Evolutionary conservation across 1,140 invertebrate species (phyloP), one percentile per base, ranked within the genome.

Genomic region (Epicauta chinensis): DNA sequence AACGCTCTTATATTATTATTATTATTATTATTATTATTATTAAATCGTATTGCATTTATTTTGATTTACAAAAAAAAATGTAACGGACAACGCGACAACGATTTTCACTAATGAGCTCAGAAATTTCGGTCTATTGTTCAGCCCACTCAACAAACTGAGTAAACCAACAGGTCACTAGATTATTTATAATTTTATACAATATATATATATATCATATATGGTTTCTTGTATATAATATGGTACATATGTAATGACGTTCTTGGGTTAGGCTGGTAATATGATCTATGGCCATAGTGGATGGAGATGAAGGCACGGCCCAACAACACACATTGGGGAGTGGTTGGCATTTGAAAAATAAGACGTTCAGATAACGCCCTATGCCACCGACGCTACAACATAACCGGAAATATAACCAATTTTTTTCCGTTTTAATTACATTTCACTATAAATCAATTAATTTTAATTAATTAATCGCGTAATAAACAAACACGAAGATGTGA

Each of bases 261-360:
- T 56, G 55, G 55, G 55, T 53, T 56, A 56, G 55, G 55, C 50
- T 43, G 23, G 50, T 53, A 56, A 56, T 53, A 56, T 56, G 55
- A 56, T 56, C 53, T 53, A 56, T 48, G 44, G 32, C 42, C 35
- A 32, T 44, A 48, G 37, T 34, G 55, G 36, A 44, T 48, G 16
- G 38, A 34, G 10, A 56, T 49, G 44, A 34, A 53, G 50, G 51
- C 49, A 42, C 40, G 55, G 55, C 41, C 38, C 45, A 16, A 13
- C 31, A 15, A 15, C n/a, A 6, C 36, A 15, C 13, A 45, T 31
- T 48, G 36, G 38, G 55, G 55, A 53, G 55, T 53, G 55, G 43
- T 53, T 53, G 41, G 55, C 45, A 56, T 52, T 44, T 56, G 46
- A 56, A 56, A 56, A 56, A 56, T 56, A 49, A 49, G 44, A 56